Evolutionary conservation across 2,113 vertebrate species (phyloP), one percentile per base, ranked within the genome.

Genomic region (Salvator merianae): DNA sequence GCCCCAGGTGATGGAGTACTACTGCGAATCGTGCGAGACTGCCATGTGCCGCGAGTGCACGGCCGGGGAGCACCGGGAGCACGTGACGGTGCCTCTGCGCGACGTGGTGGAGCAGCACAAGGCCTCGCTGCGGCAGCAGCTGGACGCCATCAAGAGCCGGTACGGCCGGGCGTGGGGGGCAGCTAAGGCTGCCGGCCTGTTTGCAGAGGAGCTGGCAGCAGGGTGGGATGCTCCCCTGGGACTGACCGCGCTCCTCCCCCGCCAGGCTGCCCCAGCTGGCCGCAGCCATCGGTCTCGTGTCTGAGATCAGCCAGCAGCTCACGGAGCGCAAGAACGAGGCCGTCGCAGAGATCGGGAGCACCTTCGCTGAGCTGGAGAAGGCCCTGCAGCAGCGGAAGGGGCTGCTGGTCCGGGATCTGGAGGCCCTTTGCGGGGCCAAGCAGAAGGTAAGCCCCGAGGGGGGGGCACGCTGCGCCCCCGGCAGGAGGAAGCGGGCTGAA

Each of bases 11-110:
- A 98, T 99, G 98, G 98, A 99, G 96, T 98, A 98, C 87, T 99
- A 99, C 95, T 99, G 98, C n/a, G 98, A 98, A 95, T 96, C 98
- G 30, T 99, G 98, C 81, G 98, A 99, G 94, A 99, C 98, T 0
- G 98, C 98, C 86, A 98, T 99, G 98, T 99, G 98, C 79, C 94
- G 96, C 2, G 98, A 99, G 88, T 99, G 98, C 82, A 98, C 98
- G 0, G 97, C 97, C 1, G 98, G 97, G 2, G 98, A 99, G 89
- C 98, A 99, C 89, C 95, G 98, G 32, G 98, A 99, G 82, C 98
- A 99, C 0, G 94, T 97, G 92, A 99, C 98, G 0, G 98, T 99
- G 81, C 97, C 98, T 0, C 94, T 99, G 91, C 96, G 96, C 0
- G 97, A 99, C 0, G 98, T 99, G 72, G 96, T 99, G 88, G 98